A percentile compares a stretch with the other conserved stretches of the same genome.
phyloP scores from a whole-genome alignment of 2,797 vertebrate species.

The Toxotes lorentzi region DNA sequence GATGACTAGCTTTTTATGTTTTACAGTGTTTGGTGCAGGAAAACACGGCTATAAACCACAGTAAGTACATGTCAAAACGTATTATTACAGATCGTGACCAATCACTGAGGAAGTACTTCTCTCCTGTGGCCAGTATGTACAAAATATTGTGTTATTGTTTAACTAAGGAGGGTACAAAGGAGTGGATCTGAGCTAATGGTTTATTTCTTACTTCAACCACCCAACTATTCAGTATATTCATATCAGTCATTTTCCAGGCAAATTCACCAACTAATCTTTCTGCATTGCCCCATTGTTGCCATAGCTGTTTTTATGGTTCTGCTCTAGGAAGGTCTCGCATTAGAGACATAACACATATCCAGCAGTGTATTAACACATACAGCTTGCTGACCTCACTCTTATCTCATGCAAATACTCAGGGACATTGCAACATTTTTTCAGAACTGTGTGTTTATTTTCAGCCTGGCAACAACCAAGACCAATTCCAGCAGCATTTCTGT shows the following conservation, averaged over 20 bases:
- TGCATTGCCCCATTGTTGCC: not conserved
- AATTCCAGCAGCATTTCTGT: not conserved
- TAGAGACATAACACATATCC: conserved; percentile 19
- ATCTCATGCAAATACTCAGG: conserved; percentile 69
- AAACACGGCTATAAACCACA: not conserved
- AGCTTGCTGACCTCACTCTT: conserved; percentile 39
- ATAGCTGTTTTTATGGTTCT: not conserved
- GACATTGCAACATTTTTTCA: conserved; percentile 57
- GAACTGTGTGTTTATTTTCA: conserved; percentile 32
- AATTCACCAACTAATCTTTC: not conserved
- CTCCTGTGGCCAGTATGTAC: not conserved
- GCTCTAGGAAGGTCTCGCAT: not conserved
- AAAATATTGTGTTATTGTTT: conserved; percentile 20
- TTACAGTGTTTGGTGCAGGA: not conserved
- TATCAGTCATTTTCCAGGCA: conserved; percentile 11
- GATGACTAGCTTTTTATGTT: not conserved
- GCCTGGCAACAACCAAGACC: conserved; percentile 1
- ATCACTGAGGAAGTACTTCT: not conserved
- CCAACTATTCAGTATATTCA: not conserved
- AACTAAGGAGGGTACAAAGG: conserved; percentile 32
- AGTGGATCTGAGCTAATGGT: not conserved
- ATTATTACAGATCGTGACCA: not conserved
- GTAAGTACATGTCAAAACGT: not conserved
- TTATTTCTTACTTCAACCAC: not conserved
- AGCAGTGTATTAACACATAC: conserved; percentile 4